Evolutionary conservation across 2,888 invertebrate genomes (phyloP).

Genomic region (Pardosa pseudoannulata): DNA sequence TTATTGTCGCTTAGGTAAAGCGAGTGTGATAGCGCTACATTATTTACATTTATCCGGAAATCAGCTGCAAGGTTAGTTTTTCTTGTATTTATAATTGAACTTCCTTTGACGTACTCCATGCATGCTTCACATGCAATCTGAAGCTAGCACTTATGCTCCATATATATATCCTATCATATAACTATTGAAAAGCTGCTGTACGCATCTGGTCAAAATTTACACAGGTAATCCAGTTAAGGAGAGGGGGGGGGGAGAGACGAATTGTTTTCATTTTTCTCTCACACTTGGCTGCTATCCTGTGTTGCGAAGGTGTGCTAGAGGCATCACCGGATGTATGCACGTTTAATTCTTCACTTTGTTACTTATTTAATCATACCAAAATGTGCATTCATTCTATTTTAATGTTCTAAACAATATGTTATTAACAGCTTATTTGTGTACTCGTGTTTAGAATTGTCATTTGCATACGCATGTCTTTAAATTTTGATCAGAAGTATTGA

Average conservation of each 20-base stretch:
- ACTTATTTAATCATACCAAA: too few species aligned
- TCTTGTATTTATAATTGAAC: not conserved
- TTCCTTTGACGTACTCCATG: not conserved
- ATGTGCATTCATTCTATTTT: too few species aligned
- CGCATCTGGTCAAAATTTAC: not conserved
- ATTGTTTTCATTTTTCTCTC: not conserved
- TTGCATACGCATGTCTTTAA: too few species aligned
- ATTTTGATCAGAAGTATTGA: too few species aligned
- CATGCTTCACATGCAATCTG: not conserved
- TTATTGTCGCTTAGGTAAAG: constrained; percentile 11
- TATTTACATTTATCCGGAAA: constrained; percentile 61
- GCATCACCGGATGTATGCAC: not conserved
- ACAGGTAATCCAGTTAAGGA: not conserved
- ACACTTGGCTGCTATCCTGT: not conserved
- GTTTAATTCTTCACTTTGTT: too few species aligned
- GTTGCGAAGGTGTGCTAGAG: not conserved
- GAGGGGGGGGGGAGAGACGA: not conserved
- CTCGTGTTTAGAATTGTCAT: too few species aligned
- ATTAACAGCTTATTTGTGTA: too few species aligned
- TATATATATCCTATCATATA: too few species aligned
- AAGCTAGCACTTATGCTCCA: not conserved
- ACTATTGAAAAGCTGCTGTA: not conserved
- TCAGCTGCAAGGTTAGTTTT: constrained; percentile 64
- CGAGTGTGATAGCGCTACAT: constrained; percentile 21
- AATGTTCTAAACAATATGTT: too few species aligned